Conservation (phyloP, 2,888 invertebrate genomes). For the Synergus laeviventris region DNA sequence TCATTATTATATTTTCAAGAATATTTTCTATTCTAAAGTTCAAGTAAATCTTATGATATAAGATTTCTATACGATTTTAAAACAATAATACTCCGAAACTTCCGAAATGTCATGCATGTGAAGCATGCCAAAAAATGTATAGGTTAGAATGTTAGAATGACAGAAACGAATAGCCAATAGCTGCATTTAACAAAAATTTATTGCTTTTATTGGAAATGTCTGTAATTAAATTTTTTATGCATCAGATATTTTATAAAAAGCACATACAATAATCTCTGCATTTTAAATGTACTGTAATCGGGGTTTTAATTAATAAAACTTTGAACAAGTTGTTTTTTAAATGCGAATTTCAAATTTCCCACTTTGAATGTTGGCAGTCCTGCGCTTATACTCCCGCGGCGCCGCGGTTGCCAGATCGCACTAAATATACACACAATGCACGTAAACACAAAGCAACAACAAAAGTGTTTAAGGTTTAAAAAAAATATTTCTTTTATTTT, state of each 20-base stretch:
- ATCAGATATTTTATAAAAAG: background rate
- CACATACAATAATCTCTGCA: background rate
- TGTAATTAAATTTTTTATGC: background rate
- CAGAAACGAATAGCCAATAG: background rate
- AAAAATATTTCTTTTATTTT: too few relatives aligned
- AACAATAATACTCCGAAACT: background rate
- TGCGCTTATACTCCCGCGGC: background rate
- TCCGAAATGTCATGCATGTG: background rate
- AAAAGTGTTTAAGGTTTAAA: too few relatives aligned
- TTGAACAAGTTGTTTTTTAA: background rate
- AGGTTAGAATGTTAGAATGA: slow-evolving; percentile 11
- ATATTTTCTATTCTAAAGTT: background rate
- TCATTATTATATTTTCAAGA: slow-evolving; percentile 2
- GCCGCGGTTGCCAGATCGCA: too few relatives aligned
- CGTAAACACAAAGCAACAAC: too few relatives aligned
- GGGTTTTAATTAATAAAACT: background rate
- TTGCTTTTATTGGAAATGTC: background rate
- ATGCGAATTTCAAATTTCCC: background rate
- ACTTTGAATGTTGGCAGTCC: background rate
- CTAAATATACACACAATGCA: too few relatives aligned
- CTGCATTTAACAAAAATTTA: background rate
- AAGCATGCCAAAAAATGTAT: background rate
- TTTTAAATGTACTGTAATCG: background rate
- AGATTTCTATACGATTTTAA: background rate
- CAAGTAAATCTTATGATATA: background rate